A percentile compares a stretch with the other conserved stretches of the same genome.
Evolutionary conservation across 2,888 invertebrate species (phyloP).

Genomic region (Phyto melanocephala): DNA sequence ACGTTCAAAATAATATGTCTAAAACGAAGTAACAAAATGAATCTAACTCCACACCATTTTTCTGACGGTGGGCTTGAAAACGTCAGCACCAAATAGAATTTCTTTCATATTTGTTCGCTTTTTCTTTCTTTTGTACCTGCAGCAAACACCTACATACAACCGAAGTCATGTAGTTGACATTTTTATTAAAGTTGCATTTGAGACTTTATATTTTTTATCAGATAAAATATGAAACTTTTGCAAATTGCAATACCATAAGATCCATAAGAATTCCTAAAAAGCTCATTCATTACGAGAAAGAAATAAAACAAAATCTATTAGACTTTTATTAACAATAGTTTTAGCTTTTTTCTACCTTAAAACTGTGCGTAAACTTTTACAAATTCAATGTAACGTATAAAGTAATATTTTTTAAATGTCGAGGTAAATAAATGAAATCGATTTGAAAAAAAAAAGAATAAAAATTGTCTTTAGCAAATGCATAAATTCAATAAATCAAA

Average conservation of each 20-base stretch:
- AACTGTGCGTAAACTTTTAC: slow-evolving; percentile 7
- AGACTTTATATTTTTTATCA: background rate
- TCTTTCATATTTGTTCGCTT: no score
- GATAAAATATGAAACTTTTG: background rate
- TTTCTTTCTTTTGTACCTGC: no score
- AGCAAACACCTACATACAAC: no score
- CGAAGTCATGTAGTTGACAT: background rate
- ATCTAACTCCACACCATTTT: no score
- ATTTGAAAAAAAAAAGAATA: background rate
- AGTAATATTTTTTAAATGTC: background rate
- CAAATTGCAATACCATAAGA: background rate
- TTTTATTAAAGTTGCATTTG: slow-evolving; percentile 23
- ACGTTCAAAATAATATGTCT: no score
- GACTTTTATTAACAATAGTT: background rate
- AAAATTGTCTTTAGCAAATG: background rate
- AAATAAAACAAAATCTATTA: no score
- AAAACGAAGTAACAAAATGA: no score
- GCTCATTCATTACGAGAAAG: background rate
- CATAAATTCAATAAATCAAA: slow-evolving; percentile 56
- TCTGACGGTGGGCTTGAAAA: no score
- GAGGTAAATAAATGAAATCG: background rate
- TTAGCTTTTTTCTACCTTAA: background rate
- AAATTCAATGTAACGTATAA: slow-evolving; percentile 1
- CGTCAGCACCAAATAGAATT: no score
- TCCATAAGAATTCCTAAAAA: slow-evolving; percentile 5